phyloP scores from a whole-genome alignment of 2,113 vertebrate genomes.

The Cricetomys ansorgei region DNA sequence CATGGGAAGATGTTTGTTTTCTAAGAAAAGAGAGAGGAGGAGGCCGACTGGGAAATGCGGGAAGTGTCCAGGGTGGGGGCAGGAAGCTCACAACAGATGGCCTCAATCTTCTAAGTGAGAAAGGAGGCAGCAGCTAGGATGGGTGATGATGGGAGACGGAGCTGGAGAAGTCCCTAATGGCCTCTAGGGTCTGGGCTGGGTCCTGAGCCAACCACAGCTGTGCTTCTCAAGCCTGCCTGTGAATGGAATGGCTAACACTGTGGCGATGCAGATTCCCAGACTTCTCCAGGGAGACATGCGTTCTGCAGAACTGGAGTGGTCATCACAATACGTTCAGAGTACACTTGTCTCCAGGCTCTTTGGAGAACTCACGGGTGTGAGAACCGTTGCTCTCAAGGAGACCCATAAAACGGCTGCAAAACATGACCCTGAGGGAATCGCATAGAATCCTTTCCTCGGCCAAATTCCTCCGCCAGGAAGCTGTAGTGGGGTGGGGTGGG shows the following conservation, averaged over 20 bases:
- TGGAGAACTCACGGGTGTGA: not conserved
- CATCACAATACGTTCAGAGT: not conserved
- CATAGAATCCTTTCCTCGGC: not conserved
- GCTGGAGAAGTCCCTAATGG: not conserved
- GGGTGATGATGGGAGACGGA: not conserved
- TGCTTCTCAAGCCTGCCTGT: not conserved
- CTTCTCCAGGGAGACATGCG: not conserved
- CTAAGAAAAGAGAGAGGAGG: not conserved
- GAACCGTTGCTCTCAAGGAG: not conserved
- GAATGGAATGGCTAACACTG: not conserved
- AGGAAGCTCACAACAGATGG: conserved; percentile 45
- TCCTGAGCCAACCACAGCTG: not conserved
- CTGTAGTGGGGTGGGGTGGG: too few relatives aligned
- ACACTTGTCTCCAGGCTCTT: not conserved
- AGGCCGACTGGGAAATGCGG: not conserved
- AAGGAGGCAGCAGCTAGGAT: not conserved
- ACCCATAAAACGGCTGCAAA: not conserved
- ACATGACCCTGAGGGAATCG: rapidly evolving
- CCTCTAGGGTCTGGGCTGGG: not conserved
- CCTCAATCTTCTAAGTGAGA: conserved; percentile 42
- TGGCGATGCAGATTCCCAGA: not conserved
- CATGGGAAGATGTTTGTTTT: conserved; percentile 18
- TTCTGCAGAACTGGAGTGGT: not conserved
- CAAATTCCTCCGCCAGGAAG: not conserved
- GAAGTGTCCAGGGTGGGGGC: not conserved